Evolutionary conservation across 2,797 vertebrate genomes (phyloP).

Genomic region (Phyllotis vaccarum): DNA sequence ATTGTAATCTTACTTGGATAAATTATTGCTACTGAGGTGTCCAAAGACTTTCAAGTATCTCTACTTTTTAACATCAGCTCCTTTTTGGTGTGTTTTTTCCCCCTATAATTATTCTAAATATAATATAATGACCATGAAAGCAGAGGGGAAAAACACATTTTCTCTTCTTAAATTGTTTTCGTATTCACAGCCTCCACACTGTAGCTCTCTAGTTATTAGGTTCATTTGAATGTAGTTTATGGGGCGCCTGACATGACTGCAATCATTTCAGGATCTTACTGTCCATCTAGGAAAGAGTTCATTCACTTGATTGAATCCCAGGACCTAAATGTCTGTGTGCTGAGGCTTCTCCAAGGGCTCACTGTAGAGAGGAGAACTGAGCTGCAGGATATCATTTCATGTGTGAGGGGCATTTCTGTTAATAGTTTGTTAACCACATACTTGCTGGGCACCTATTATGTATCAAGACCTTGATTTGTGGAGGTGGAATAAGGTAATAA

Average conservation of each 20-base stretch:
- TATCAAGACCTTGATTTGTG: not conserved
- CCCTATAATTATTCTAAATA: conserved; percentile 74
- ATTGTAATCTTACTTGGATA: conserved; percentile 71
- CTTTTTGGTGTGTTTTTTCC: conserved; percentile 55
- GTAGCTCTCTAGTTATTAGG: conserved; percentile 39
- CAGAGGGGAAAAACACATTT: not conserved
- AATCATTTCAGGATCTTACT: conserved; percentile 47
- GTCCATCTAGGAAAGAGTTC: conserved; percentile 30
- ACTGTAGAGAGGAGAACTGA: not conserved
- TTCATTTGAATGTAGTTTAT: conserved; percentile 62
- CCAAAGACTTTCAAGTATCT: conserved; percentile 70
- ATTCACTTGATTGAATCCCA: conserved; percentile 52
- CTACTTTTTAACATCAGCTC: conserved; percentile 67
- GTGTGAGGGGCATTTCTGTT: not conserved
- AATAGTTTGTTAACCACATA: conserved; percentile 36
- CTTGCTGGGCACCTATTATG: conserved; percentile 27
- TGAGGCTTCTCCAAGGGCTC: not conserved
- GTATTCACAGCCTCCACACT: conserved; percentile 54
- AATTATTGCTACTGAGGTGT: conserved; percentile 70
- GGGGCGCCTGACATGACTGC: conserved; percentile 43
- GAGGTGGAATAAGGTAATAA: not conserved
- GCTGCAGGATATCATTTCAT: conserved; percentile 12
- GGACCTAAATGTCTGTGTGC: conserved; percentile 24
- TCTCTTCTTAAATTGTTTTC: conserved; percentile 70
- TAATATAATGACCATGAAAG: conserved; percentile 69